Percentiles rank a stretch among this genome's conserved stretches.
Evolutionary conservation across 2,888 invertebrate species (phyloP).

Genomic region (Polydesmus complanatus): DNA sequence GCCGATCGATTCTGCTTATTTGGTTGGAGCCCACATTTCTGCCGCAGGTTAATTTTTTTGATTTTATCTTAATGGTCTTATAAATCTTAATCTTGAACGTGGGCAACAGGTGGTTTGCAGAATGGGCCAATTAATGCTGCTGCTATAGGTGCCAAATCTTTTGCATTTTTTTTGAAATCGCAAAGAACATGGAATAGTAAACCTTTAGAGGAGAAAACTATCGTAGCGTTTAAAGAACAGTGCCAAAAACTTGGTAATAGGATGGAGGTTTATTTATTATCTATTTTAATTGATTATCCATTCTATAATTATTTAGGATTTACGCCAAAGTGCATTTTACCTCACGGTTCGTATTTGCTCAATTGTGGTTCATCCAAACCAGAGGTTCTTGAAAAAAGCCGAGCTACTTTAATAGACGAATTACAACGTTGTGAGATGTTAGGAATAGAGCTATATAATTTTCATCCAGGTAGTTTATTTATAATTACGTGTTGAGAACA

Average conservation of each 20-base stretch:
- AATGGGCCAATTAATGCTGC: conserved; percentile 29
- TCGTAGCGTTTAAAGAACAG: conserved; percentile 27
- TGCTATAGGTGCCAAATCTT: conserved; percentile 27
- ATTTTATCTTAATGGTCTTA: neutral
- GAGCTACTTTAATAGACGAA: conserved; percentile 34
- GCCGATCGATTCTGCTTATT: neutral
- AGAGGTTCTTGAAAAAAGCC: conserved; percentile 31
- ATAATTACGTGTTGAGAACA: neutral
- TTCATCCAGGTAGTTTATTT: conserved; percentile 35
- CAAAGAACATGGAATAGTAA: conserved; percentile 31
- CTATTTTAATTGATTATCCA: neutral
- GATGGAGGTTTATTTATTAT: neutral
- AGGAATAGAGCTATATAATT: conserved; percentile 35
- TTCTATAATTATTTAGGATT: conserved; percentile 22
- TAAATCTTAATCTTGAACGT: neutral
- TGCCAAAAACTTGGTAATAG: conserved; percentile 2
- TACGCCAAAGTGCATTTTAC: conserved; percentile 26
- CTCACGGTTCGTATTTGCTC: conserved; percentile 36
- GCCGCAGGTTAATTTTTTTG: neutral
- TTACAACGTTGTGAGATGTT: conserved; percentile 35
- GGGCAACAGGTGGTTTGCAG: conserved; percentile 23
- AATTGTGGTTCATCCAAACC: conserved; percentile 35
- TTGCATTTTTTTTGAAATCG: conserved; percentile 31
- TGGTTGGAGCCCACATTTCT: neutral
- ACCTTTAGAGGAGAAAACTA: conserved; percentile 26